Evolutionary conservation across 2,113 vertebrate species (phyloP), one percentile per base, ranked within the genome.

Genomic region (Spilogale gracilis): DNA sequence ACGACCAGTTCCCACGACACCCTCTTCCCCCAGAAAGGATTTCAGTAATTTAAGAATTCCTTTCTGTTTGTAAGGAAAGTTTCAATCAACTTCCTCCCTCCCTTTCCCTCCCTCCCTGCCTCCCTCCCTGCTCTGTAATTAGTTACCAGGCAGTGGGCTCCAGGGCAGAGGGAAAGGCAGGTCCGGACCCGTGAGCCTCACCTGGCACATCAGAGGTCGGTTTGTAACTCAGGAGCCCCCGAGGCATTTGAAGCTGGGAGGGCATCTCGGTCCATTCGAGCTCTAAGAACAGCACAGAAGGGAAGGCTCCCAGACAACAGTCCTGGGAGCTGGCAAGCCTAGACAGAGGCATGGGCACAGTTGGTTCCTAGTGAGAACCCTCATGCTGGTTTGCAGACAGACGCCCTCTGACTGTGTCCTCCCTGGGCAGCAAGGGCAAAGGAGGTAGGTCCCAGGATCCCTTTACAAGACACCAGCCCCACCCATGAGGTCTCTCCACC

Each of bases 341-440:
- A 54, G 16, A 6, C n/a, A 52, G 6, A 50, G 10, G 54, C 21
- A 23, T 2, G 3, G 0, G n/a, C n/a, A 30, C 10, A 6, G 6
- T 43, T 1, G 1, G 11, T 9, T 2, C 30, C 48, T 67, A 48
- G 23, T 0, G 2, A 38, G 48, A 30, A 3, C 10, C 48, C 54
- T 18, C 11, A 9, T 16, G 8, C 0, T 21, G 2, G n/a, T 23
- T 54, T 48, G 6, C 4, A 38, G 89, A 54, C 2, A 1, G 45
- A 11, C 2, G 4, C 18, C 48, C 54, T 14, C 7, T 6, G 11
- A 4, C 76, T 1, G 1, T 16, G 78, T n/a, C 50, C 50, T 58
- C 78, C 4, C 63, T 3, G 0, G 3, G 30, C 50, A 4, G 63
- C 32, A 5, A 25, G 6, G 60, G 17, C 0, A 0, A n/a, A 20